Conservation (phyloP, 2,797 vertebrate species). For the Microcaecilia unicolor region DNA sequence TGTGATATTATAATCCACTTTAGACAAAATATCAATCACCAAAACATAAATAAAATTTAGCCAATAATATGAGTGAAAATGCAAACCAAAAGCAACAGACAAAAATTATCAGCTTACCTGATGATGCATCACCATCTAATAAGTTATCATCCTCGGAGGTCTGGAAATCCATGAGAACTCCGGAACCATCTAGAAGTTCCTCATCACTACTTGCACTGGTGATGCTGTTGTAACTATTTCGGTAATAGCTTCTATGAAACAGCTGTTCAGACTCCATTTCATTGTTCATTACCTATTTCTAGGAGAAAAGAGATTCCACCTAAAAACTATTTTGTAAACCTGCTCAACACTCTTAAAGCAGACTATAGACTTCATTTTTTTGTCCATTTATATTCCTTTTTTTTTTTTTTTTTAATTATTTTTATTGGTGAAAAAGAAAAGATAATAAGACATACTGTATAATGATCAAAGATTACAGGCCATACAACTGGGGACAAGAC, state of each 20-base stretch:
- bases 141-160: slow-evolving; percentile 96
- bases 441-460: no score
- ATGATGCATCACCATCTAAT: slow-evolving; percentile 85
- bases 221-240: slow-evolving; percentile 98
- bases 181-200: slow-evolving; percentile 92
- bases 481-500: no score
- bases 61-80: no score
- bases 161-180: slow-evolving; percentile 95
- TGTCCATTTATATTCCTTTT: no score
- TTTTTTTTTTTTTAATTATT: no score
- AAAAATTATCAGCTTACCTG: slow-evolving; percentile 62
- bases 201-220: slow-evolving; percentile 96
- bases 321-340: no score
- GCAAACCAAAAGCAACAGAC: no score
- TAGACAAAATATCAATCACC: neutral
- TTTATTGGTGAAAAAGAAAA: no score
- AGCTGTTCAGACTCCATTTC: slow-evolving; percentile 99
- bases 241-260: slow-evolving; percentile 90
- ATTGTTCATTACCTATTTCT: slow-evolving; percentile 63
- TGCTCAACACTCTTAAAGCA: no score
- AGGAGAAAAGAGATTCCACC: no score
- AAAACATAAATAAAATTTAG: neutral
- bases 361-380: no score
- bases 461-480: no score
- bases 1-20: neutral